Evolutionary conservation across 2,113 vertebrate genomes (phyloP).

Genomic region (Felis catus): F.catus_Fca126_mat1.0 CM031413.1:75584501-75585000

Average conservation of each 20-base stretch:
- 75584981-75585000: not conserved
- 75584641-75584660: not conserved
- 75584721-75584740: not conserved
- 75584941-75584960: not conserved
- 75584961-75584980: not conserved
- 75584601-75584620: not conserved
- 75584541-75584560: not conserved
- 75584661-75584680: not conserved
- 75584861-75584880: not conserved
- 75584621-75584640: not conserved
- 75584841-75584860: not conserved
- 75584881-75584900: not conserved
- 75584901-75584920: not conserved
- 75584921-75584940: not conserved
- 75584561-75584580: not conserved
- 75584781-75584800: not conserved
- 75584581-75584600: not conserved
- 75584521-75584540: not conserved
- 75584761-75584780: not conserved
- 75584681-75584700: not conserved
- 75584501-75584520: not conserved
- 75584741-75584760: not conserved
- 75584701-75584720: not conserved
- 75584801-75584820: not conserved
- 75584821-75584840: not conserved